A percentile compares a stretch with the other conserved stretches of the same genome.
Evolutionary conservation across 2,113 vertebrate genomes (phyloP).

Genomic region (Equus przewalskii): DNA sequence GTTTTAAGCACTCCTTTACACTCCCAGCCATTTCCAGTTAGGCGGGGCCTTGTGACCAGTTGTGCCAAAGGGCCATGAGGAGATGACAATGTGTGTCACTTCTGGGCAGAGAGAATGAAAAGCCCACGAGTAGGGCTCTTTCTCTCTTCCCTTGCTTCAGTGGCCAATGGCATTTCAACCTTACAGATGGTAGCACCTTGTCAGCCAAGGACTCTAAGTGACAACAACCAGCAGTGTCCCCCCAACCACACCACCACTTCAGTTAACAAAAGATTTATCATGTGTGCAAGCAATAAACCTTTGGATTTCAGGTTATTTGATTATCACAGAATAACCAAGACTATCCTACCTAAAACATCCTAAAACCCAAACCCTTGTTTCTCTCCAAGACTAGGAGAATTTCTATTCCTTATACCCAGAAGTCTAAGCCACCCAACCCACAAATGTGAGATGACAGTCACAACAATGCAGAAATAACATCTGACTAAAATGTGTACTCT

Average conservation of each 20-base stretch:
- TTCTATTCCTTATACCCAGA: not conserved
- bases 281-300: not conserved
- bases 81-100: not conserved
- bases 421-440: not conserved
- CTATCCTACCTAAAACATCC: not conserved
- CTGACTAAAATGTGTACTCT: conserved; percentile 6
- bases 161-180: not conserved
- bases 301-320: not conserved
- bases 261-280: not conserved
- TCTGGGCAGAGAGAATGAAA: not conserved
- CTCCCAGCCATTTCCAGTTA: not conserved
- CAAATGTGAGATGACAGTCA: conserved; percentile 24
- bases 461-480: not conserved
- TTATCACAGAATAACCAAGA: not conserved
- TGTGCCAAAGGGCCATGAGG: not conserved
- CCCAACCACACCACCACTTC: not conserved
- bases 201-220: not conserved
- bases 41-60: not conserved
- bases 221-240: not conserved
- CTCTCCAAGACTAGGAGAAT: conserved; percentile 8
- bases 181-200: not conserved
- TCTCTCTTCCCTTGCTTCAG: not conserved
- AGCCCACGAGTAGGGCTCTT: not conserved
- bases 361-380: not conserved
- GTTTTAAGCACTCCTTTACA: no score